A percentile compares a stretch with the other conserved stretches of the same genome.
These are phyloP conservation scores for Rhodinocichla rosea DNA, from an alignment of 2,113 vertebrate species.

Conservation along the genomic window DNA sequence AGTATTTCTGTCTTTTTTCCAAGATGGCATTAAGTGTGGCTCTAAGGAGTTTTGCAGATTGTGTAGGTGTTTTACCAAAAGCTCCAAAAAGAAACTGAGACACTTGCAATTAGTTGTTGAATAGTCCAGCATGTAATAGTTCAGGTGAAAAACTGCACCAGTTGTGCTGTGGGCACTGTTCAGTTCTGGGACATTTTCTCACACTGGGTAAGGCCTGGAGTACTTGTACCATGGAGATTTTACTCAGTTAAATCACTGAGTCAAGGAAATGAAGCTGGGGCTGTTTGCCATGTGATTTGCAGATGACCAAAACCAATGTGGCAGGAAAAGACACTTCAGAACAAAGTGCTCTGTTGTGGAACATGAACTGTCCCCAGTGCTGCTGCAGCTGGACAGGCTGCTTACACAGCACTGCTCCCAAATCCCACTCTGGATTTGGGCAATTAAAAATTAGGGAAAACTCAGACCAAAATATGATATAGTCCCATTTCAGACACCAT, in stretches of 20 bases:
- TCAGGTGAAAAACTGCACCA: neutral
- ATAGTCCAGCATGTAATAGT: too few relatives aligned
- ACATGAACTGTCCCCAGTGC: neutral
- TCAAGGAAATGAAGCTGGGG: neutral
- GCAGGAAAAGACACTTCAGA: neutral
- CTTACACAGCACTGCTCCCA: neutral
- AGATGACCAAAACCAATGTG: neutral
- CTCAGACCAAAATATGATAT: neutral
- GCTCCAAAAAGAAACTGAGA: accelerated
- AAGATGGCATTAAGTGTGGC: neutral
- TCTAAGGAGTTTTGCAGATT: neutral
- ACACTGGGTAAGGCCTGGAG: neutral
- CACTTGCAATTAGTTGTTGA: neutral
- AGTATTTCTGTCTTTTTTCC: neutral
- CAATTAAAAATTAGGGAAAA: neutral
- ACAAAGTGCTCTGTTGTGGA: neutral
- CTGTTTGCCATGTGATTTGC: neutral
- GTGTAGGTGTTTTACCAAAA: neutral
- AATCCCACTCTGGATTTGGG: too few relatives aligned
- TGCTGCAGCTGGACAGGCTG: neutral
- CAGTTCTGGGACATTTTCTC: neutral
- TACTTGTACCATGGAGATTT: neutral
- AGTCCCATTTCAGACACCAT: neutral
- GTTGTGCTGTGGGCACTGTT: neutral
- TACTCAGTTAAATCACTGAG: neutral